Percentiles rank a stretch among this genome's conserved stretches.
These are phyloP conservation scores for Mastacembelus armatus DNA, from an alignment of 2,797 vertebrate genomes.

Conservation along the genomic window DNA sequence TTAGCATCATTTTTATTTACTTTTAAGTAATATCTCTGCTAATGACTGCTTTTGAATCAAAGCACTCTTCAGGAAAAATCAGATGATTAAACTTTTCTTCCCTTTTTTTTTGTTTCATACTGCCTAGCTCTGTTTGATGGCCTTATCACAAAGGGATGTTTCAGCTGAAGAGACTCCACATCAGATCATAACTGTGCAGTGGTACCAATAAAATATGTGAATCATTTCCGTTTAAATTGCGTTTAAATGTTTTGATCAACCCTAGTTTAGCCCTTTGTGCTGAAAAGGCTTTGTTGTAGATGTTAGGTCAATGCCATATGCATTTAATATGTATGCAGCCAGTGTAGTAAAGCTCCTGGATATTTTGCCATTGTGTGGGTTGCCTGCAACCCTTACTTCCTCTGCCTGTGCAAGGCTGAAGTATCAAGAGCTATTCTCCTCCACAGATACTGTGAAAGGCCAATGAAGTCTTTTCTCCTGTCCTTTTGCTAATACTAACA, in stretches of 20 bases:
- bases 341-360: constrained; percentile 62
- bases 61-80: constrained; percentile 9
- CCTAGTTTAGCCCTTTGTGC: constrained; percentile 23
- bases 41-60: constrained; percentile 38
- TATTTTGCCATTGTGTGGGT: constrained; percentile 77
- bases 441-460: constrained; percentile 71
- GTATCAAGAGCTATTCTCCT: constrained; percentile 76
- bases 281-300: constrained; percentile 15
- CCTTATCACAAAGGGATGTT: constrained; percentile 32
- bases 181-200: constrained; percentile 17
- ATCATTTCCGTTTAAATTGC: constrained; percentile 26
- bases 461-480: constrained; percentile 63
- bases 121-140: constrained; percentile 38
- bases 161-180: constrained; percentile 30
- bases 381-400: constrained; percentile 71
- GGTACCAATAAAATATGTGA: constrained; percentile 6
- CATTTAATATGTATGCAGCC: constrained; percentile 62
- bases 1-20: constrained; percentile 52
- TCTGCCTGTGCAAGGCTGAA: constrained; percentile 70
- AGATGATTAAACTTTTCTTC: not conserved
- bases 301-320: constrained; percentile 56
- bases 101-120: constrained; percentile 11
- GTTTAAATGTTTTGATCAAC: constrained; percentile 22
- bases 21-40: constrained; percentile 49
- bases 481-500: constrained; percentile 55